Conservation (phyloP, 2,888 invertebrate species). For the Temnothorax ravouxi region DNA sequence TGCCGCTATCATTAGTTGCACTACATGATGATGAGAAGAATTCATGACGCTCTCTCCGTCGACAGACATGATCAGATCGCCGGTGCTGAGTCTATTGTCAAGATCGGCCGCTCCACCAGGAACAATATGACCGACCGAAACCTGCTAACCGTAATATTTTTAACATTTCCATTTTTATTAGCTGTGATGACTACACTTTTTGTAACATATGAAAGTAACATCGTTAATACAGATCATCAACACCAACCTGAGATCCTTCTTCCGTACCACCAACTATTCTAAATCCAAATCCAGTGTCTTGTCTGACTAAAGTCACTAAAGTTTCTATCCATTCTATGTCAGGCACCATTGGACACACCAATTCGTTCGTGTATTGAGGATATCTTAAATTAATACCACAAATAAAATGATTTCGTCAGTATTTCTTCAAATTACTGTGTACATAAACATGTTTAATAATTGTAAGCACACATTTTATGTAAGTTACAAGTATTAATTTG, state of each 20-base stretch:
- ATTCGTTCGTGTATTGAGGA: constrained; percentile 83
- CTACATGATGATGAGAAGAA: constrained; percentile 97
- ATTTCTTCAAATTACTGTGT: constrained; percentile 1
- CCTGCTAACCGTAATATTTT: constrained; percentile 86
- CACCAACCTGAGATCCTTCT: constrained; percentile 95
- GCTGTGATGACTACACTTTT: constrained; percentile 3
- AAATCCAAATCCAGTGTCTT: constrained; percentile 98
- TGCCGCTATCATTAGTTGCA: constrained; percentile 96
- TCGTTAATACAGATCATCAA: constrained; percentile 37
- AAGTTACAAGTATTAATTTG: neutral
- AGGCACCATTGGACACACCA: constrained; percentile 84
- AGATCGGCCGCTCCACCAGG: constrained; percentile 97
- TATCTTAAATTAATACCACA: constrained; percentile 77
- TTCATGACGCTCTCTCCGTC: constrained; percentile 94
- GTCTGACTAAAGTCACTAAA: constrained; percentile 94
- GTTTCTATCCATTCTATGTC: constrained; percentile 89
- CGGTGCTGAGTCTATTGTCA: constrained; percentile 95
- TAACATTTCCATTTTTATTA: constrained; percentile 51
- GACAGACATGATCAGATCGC: constrained; percentile 98
- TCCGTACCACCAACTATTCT: constrained; percentile 99
- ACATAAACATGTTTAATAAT: neutral
- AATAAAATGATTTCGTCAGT: constrained; percentile 6
- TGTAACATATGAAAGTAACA: constrained; percentile 3
- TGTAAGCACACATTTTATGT: neutral
- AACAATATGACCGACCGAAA: constrained; percentile 98